These are phyloP conservation scores for Gallirallus australis DNA, from an alignment of 2,797 vertebrate species.

Conservation along the genomic window DNA sequence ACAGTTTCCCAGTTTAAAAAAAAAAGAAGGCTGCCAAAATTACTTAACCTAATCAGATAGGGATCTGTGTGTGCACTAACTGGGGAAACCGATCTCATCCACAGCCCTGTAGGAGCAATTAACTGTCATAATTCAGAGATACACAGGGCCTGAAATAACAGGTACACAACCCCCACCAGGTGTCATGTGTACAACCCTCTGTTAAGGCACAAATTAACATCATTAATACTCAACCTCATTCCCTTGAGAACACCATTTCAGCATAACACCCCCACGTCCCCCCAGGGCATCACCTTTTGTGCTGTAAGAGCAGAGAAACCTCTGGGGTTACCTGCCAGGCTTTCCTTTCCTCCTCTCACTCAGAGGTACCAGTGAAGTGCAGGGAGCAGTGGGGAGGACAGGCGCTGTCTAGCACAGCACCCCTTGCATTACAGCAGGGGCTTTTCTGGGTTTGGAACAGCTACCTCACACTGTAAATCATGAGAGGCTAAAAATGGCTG, in stretches of 20 bases:
- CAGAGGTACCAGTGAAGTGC: not conserved
- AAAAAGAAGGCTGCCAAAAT: not conserved
- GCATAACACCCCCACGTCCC: not conserved
- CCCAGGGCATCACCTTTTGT: not conserved
- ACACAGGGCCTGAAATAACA: not conserved
- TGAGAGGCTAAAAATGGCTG: slow-evolving; percentile 21
- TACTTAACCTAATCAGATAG: not conserved
- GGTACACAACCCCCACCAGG: not conserved
- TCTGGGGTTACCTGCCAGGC: rapidly evolving
- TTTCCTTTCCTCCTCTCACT: not conserved
- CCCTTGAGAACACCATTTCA: not conserved
- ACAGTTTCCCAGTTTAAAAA: rapidly evolving
- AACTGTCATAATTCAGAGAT: not conserved
- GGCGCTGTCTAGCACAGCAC: rapidly evolving
- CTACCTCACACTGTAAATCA: slow-evolving; percentile 1
- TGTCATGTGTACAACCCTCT: not conserved
- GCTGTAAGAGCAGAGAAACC: not conserved
- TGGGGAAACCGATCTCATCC: not conserved
- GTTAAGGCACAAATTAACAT: not conserved
- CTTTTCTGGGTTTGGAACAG: not conserved
- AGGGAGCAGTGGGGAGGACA: not conserved
- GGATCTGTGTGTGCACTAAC: not conserved
- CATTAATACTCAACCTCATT: not conserved
- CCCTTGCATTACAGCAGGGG: rapidly evolving
- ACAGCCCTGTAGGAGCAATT: not conserved